Conservation (phyloP, 2,888 invertebrate species). For the Apotomis betuletana region DNA sequence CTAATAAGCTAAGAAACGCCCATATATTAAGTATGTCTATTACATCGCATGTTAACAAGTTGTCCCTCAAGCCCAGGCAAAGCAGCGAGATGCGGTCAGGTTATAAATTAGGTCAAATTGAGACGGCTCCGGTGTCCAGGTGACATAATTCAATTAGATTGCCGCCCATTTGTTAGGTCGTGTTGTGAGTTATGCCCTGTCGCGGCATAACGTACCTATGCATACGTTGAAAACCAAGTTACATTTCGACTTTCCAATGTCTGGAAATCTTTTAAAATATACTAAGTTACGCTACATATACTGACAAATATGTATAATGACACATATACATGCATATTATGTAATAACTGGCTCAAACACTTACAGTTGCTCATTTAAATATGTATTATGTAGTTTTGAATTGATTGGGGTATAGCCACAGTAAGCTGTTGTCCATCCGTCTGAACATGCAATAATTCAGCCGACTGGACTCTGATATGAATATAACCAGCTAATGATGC, state of each 20-base stretch:
- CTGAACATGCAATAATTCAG: background rate
- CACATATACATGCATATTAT: too few relatives aligned
- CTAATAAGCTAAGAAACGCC: too few relatives aligned
- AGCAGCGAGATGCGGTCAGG: constrained; percentile 53
- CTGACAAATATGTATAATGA: too few relatives aligned
- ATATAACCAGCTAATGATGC: background rate
- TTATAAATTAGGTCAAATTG: constrained; percentile 66
- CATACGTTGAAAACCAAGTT: constrained; percentile 29
- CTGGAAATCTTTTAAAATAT: too few relatives aligned
- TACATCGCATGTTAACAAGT: background rate
- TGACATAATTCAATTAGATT: constrained; percentile 76
- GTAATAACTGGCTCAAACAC: too few relatives aligned
- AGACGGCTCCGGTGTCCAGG: constrained; percentile 44
- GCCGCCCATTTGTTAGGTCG: constrained; percentile 63
- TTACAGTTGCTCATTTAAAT: too few relatives aligned
- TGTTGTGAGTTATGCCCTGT: constrained; percentile 57
- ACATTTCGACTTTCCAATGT: constrained; percentile 1
- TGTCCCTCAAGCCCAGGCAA: constrained; percentile 27
- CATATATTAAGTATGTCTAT: too few relatives aligned
- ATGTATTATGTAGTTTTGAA: too few relatives aligned
- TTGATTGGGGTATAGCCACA: too few relatives aligned
- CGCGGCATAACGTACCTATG: constrained; percentile 42
- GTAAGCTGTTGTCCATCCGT: too few relatives aligned
- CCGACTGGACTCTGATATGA: background rate
- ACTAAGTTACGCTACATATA: too few relatives aligned